phyloP scores from a whole-genome alignment of 2,888 invertebrate genomes.

The Cephonodes hylas region DNA sequence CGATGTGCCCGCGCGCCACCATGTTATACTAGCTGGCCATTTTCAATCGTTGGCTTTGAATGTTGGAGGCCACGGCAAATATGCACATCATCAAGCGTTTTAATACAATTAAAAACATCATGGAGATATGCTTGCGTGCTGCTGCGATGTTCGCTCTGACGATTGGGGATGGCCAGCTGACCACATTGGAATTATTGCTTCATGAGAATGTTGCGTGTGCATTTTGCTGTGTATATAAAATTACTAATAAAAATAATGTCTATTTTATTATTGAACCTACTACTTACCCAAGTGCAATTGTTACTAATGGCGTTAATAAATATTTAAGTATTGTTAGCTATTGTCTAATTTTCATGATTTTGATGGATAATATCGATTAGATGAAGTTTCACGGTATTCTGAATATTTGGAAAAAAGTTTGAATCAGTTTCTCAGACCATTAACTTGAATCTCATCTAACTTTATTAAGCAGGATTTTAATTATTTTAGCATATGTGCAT shows the following conservation, averaged over 20 bases:
- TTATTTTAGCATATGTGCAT: too few species aligned
- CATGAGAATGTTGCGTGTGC: constrained; percentile 43
- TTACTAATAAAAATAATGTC: constrained; percentile 39
- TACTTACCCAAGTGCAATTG: background rate
- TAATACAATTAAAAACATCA: background rate
- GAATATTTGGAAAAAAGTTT: too few species aligned
- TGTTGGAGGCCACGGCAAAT: background rate
- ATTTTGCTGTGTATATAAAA: constrained; percentile 58
- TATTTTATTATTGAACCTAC: background rate
- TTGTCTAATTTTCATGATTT: background rate
- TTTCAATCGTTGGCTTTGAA: constrained; percentile 29
- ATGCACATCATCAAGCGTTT: too few species aligned
- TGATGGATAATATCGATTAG: background rate
- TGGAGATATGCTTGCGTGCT: background rate
- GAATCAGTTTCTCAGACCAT: too few species aligned
- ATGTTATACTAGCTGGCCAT: constrained; percentile 52
- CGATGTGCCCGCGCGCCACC: constrained; percentile 24
- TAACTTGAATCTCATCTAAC: too few species aligned
- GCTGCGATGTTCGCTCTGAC: constrained; percentile 15
- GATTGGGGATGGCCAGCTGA: constrained; percentile 53
- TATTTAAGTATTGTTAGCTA: background rate
- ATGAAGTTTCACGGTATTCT: background rate
- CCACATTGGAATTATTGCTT: constrained; percentile 30
- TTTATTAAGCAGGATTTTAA: too few species aligned
- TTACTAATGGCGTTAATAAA: background rate